Percentiles rank a stretch among this genome's conserved stretches.
These are phyloP conservation scores for Cotesia vestalis DNA, from an alignment of 1,140 invertebrate genomes.

Conservation along the genomic window DNA sequence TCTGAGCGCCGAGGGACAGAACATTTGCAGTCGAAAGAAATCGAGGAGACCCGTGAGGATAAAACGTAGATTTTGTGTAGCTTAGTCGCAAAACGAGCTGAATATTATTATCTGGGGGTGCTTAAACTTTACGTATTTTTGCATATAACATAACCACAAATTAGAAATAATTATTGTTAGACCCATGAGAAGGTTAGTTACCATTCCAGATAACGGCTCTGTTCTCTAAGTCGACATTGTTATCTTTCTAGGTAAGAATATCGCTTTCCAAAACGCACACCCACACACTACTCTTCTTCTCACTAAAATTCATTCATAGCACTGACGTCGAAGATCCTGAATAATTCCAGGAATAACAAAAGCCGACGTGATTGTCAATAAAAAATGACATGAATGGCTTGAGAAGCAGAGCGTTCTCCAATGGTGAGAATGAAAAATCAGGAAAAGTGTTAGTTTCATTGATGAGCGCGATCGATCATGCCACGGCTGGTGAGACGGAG, in stretches of 20 bases:
- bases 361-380: background rate
- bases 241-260: no score
- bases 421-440: background rate
- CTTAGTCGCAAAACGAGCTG: background rate
- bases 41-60: constrained; percentile 46
- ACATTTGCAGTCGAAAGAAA: constrained; percentile 32
- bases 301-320: no score
- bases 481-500: constrained; percentile 7
- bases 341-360: background rate
- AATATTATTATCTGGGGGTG: constrained; percentile 51
- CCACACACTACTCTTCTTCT: no score
- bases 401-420: background rate
- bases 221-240: no score
- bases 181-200: constrained; percentile 42
- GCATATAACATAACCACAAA: constrained; percentile 49
- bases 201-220: background rate
- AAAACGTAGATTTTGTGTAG: constrained; percentile 2
- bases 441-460: background rate
- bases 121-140: constrained; percentile 54
- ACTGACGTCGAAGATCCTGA: no score
- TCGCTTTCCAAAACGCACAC: no score
- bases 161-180: constrained; percentile 57
- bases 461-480: constrained; percentile 13
- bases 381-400: background rate
- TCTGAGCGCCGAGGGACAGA: background rate